These are phyloP conservation scores for Tricholaema leucomelas DNA, from an alignment of 2,113 vertebrate genomes.

Conservation along the genomic window DNA sequence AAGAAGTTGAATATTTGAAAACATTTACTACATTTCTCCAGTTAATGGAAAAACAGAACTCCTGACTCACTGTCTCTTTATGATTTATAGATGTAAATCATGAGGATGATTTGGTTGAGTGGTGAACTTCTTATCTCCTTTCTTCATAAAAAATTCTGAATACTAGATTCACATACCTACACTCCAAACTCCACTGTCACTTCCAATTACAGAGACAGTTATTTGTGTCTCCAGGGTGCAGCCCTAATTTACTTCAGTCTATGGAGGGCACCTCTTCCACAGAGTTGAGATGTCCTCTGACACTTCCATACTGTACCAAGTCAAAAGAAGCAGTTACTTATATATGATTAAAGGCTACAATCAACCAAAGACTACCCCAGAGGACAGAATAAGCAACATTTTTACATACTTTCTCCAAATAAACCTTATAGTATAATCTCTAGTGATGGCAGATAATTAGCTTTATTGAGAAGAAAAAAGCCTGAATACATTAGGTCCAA, in stretches of 20 bases:
- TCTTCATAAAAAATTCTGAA: not conserved
- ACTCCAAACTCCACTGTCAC: not conserved
- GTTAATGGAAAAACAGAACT: not conserved
- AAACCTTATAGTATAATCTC: not conserved
- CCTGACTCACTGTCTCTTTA: not conserved
- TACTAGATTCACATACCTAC: not conserved
- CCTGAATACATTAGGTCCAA: not conserved
- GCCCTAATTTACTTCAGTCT: not conserved
- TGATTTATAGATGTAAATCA: not conserved
- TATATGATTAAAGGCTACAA: conserved; percentile 18
- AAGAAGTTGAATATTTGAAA: not conserved
- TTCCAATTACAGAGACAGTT: not conserved
- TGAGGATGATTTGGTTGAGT: not conserved
- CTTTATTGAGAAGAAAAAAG: not conserved
- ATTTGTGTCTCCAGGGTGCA: not conserved
- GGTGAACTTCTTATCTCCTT: not conserved
- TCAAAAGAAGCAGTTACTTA: conserved; percentile 17
- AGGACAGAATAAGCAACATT: not conserved
- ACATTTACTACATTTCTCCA: not conserved
- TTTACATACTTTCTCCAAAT: not conserved
- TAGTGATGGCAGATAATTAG: conserved; percentile 4
- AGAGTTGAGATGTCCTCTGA: not conserved
- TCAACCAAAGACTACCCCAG: not conserved
- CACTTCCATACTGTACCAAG: not conserved
- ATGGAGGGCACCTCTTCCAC: not conserved